Percentiles rank a stretch among this genome's conserved stretches.
Conservation (phyloP, 2,113 vertebrate genomes). For the Actenoides hombroni region DNA sequence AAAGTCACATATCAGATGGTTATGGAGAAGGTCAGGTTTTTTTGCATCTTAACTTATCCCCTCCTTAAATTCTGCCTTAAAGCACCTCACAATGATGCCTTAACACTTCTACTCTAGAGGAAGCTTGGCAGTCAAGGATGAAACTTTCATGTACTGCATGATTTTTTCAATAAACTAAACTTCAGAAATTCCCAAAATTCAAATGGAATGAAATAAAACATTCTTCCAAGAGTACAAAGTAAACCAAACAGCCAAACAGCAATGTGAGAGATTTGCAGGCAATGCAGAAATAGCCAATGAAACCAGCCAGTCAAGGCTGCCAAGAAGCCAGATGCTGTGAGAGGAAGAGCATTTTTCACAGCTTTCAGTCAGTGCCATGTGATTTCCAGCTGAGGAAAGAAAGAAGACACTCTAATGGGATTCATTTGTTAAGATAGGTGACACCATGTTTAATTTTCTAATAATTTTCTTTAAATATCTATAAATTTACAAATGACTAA, state of each 20-base stretch:
- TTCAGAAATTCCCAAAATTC: slow-evolving; percentile 1
- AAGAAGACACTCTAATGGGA: neutral
- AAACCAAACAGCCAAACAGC: neutral
- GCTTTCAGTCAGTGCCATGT: neutral
- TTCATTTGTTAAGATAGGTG: neutral
- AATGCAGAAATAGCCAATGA: neutral
- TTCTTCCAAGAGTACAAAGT: neutral
- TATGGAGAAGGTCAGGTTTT: neutral
- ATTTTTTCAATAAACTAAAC: slow-evolving; percentile 6
- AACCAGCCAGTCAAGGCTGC: slow-evolving; percentile 13
- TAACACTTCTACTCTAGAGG: neutral
- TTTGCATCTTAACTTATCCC: neutral
- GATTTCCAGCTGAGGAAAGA: neutral
- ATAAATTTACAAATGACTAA: neutral
- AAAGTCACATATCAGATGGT: neutral
- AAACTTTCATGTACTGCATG: neutral
- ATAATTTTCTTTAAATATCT: neutral
- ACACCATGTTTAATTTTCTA: neutral
- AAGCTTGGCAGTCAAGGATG: neutral
- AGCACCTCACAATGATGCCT: neutral
- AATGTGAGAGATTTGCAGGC: neutral
- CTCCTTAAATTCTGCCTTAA: neutral
- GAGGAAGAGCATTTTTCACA: neutral
- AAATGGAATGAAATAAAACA: slow-evolving; percentile 12
- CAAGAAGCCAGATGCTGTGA: slow-evolving; percentile 1